Evolutionary conservation across 2,888 invertebrate species (phyloP).

Genomic region (Acronicta aceris): DNA sequence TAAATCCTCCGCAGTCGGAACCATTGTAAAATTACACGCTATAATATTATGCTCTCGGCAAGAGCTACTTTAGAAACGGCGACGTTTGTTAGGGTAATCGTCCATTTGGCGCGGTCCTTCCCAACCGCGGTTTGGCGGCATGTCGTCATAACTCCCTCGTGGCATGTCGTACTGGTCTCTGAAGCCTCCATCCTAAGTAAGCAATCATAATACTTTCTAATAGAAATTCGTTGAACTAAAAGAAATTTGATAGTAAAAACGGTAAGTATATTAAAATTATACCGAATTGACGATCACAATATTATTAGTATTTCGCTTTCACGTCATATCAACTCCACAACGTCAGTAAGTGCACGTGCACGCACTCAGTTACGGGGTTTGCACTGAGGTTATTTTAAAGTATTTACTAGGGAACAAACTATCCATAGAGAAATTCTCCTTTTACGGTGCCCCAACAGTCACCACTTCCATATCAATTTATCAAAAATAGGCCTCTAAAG

Average conservation of each 20-base stretch:
- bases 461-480: too few relatives aligned
- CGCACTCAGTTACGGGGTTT: too few relatives aligned
- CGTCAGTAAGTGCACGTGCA: too few relatives aligned
- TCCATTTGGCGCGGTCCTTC: slow-evolving; percentile 89
- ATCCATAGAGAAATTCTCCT: slow-evolving; percentile 11
- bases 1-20: slow-evolving; percentile 37
- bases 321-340: slow-evolving; percentile 8
- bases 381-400: not conserved
- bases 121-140: slow-evolving; percentile 88
- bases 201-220: slow-evolving; percentile 86
- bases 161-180: slow-evolving; percentile 88
- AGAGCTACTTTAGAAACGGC: slow-evolving; percentile 87
- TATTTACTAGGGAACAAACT: slow-evolving; percentile 59
- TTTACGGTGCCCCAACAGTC: not conserved
- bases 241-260: slow-evolving; percentile 28
- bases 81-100: slow-evolving; percentile 91
- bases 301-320: slow-evolving; percentile 12
- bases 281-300: slow-evolving; percentile 20
- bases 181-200: slow-evolving; percentile 88
- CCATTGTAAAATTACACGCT: slow-evolving; percentile 41
- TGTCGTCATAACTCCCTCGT: slow-evolving; percentile 84
- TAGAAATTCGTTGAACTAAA: slow-evolving; percentile 67
- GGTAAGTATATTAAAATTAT: slow-evolving; percentile 3
- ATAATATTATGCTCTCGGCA: slow-evolving; percentile 37
- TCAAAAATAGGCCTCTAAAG: too few relatives aligned